These are phyloP conservation scores for Diplazon laetatorius DNA, from an alignment of 2,888 invertebrate genomes.

Conservation along the genomic window DNA sequence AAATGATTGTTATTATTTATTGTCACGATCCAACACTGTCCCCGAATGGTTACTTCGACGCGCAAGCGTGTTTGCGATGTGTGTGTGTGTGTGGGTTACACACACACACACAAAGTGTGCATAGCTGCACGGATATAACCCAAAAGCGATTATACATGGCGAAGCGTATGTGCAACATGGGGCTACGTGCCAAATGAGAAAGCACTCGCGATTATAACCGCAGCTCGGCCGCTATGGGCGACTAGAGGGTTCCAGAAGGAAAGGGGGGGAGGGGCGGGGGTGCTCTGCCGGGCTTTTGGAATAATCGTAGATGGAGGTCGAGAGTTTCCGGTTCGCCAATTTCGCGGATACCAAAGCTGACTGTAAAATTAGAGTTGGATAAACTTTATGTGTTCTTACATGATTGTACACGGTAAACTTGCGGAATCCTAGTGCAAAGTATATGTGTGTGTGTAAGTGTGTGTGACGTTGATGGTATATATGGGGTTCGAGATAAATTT, in stretches of 20 bases:
- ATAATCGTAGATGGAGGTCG: conserved; percentile 20
- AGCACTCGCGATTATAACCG: conserved; percentile 40
- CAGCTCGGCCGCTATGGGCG: too few species aligned
- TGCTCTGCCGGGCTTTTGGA: conserved; percentile 13
- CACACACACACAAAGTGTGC: background rate
- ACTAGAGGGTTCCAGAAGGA: too few species aligned
- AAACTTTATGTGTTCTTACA: conserved; percentile 30
- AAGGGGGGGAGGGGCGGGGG: too few species aligned
- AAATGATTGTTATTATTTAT: conserved; percentile 43
- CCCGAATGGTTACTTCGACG: conserved; percentile 15
- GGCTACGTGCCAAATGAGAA: conserved; percentile 48
- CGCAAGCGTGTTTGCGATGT: conserved; percentile 14
- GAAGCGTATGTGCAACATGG: conserved; percentile 1
- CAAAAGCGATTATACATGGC: background rate
- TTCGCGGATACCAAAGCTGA: conserved; percentile 2
- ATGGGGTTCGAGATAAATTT: conserved; percentile 60
- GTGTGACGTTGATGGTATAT: conserved; percentile 18
- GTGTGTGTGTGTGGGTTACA: too few species aligned
- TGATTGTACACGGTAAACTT: conserved; percentile 37
- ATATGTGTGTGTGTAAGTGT: conserved; percentile 31
- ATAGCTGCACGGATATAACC: background rate
- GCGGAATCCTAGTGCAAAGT: conserved; percentile 14
- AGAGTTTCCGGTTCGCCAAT: conserved; percentile 11
- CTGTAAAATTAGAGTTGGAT: conserved; percentile 42
- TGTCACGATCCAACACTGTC: too few species aligned